phyloP scores from a whole-genome alignment of 2,113 vertebrate species.

The Chiloscyllium plagiosum region DNA sequence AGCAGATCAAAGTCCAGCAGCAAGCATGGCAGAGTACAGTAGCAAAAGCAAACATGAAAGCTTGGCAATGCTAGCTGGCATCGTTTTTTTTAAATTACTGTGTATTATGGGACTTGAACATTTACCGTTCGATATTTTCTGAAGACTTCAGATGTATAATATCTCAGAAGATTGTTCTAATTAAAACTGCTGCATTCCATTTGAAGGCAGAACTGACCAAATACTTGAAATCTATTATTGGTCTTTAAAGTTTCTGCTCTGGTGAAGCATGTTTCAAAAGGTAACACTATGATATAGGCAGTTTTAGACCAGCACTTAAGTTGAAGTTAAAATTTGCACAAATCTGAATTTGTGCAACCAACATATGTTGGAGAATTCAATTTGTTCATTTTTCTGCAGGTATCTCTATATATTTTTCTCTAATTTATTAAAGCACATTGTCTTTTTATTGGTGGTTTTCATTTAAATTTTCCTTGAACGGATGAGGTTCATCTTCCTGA shows the following conservation, averaged over 20 bases:
- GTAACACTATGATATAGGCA: neutral
- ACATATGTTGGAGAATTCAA: too few relatives aligned
- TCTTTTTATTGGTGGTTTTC: neutral
- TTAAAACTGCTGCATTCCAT: neutral
- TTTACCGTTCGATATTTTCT: neutral
- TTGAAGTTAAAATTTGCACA: neutral
- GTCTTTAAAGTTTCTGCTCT: neutral
- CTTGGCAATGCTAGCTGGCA: neutral
- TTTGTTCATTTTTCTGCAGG: too few relatives aligned
- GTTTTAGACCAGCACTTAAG: neutral
- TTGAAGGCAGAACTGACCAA: neutral
- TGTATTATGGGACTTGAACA: slow-evolving; percentile 36
- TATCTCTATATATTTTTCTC: neutral
- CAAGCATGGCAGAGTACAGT: neutral
- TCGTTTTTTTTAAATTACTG: neutral
- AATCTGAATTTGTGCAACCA: neutral
- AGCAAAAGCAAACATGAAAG: neutral
- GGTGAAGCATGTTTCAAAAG: neutral
- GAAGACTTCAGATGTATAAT: neutral
- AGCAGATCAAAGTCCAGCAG: neutral
- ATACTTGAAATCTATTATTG: neutral
- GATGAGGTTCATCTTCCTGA: neutral
- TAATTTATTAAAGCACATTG: neutral
- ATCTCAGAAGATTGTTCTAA: neutral
- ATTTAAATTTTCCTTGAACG: neutral